Evolutionary conservation across 2,113 vertebrate species (phyloP), one percentile per base, ranked within the genome.

Genomic region (Pelobates fuscus): DNA sequence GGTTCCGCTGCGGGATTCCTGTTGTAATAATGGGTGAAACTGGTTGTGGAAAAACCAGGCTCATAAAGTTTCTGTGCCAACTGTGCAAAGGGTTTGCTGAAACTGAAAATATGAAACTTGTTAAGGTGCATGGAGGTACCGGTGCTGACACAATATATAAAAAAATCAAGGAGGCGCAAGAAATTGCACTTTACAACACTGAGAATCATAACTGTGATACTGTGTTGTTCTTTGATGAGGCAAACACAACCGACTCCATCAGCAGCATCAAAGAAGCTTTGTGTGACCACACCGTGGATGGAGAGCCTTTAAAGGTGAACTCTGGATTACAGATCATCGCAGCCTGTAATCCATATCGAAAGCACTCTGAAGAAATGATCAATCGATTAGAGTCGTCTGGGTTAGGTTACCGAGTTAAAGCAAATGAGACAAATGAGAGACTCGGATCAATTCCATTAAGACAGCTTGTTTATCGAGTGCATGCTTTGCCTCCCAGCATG

Each of bases 11-110:
- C 65, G 91, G 93, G 72, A 98, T 99, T 63, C 97, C 97, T 0
- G 96, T 99, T 1, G 90, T 99, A 41, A 88, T 99, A 83, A 98
- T 99, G 97, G 97, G 97, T 20, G 97, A 99, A 82, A 99, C 97
- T 0, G 97, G 97, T 15, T 99, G 96, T 21, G 97, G 96, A 14
- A 99, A 99, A 67, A 99, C 96, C 0, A 90, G 96, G 41, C 94
- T 99, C 46, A 90, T 98, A 24, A 94, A 90, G 49, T 99, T 94
- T 66, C 87, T 99, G 24, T 98, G 95, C 68, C 89, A 93, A 65
- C 62, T 99, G 59, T 88, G 86, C 44, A 90, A 91, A 2, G 77
- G 81, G 60, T 80, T 61, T 3, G 20, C 79, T 0, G 15, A 84
- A 3, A 87, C 91, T 0, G 90, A 96, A 41, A 98, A 96, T 72